Conservation (phyloP, 2,888 invertebrate genomes). For the Phania funesta region DNA sequence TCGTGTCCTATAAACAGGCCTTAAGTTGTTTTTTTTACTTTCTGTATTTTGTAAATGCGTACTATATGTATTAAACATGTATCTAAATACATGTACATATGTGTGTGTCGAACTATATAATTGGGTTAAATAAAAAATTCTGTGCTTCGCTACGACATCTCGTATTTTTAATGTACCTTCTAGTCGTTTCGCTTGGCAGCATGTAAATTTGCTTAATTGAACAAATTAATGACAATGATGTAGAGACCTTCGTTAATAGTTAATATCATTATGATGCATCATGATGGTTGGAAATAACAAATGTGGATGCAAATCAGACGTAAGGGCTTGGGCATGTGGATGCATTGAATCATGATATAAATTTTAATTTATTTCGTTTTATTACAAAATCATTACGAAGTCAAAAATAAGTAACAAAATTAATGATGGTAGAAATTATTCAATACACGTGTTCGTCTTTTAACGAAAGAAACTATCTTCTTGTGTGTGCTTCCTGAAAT, state of each 20-base stretch:
- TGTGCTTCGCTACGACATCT: neutral
- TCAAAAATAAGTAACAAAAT: too few species aligned
- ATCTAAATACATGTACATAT: neutral
- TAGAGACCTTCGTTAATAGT: slow-evolving; percentile 20
- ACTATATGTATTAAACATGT: neutral
- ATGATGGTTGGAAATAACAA: neutral
- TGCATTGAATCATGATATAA: neutral
- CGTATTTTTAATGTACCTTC: slow-evolving; percentile 6
- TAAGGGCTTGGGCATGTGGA: too few species aligned
- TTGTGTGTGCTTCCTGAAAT: too few species aligned
- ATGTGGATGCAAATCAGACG: neutral
- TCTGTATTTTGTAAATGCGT: neutral
- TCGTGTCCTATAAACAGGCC: slow-evolving; percentile 38
- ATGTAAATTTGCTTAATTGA: slow-evolving; percentile 34
- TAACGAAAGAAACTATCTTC: too few species aligned
- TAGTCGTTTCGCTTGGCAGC: slow-evolving; percentile 55
- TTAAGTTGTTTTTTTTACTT: neutral
- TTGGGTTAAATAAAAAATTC: neutral
- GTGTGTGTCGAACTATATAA: neutral
- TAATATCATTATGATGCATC: neutral
- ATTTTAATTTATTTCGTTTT: too few species aligned
- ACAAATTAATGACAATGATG: slow-evolving; percentile 35
- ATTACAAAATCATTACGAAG: too few species aligned
- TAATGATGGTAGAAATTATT: too few species aligned
- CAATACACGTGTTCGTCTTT: too few species aligned